Evolutionary conservation across 2,797 vertebrate genomes (phyloP).

Genomic region (Neopelma chrysocephalum): DNA sequence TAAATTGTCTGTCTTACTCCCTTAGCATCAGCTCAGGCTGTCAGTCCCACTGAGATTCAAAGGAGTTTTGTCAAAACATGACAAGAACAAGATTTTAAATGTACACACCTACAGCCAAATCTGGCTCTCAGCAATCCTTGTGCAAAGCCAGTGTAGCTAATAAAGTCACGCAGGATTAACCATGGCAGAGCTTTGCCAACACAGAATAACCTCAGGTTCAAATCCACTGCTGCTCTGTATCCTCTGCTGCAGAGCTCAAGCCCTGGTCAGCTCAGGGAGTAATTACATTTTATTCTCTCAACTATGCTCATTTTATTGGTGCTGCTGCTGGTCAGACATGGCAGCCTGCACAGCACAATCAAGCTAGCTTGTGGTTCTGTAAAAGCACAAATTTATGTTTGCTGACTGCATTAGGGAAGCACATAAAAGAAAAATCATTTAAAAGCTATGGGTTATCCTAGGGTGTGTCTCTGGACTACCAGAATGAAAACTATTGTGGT

Average conservation of each 20-base stretch:
- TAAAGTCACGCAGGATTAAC: neutral
- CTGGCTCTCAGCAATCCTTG: neutral
- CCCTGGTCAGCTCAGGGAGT: neutral
- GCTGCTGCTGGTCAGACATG: neutral
- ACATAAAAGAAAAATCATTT: neutral
- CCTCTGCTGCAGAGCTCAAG: neutral
- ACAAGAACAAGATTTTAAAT: neutral
- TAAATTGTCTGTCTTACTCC: neutral
- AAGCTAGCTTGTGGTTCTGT: neutral
- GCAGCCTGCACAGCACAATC: neutral
- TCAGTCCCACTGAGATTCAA: neutral
- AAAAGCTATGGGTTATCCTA: neutral
- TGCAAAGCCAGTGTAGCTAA: neutral
- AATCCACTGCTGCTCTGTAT: fast-evolving
- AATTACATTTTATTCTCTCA: neutral
- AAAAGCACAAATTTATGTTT: neutral
- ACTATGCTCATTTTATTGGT: neutral
- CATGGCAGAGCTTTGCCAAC: neutral
- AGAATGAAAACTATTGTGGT: neutral
- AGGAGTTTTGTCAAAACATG: neutral
- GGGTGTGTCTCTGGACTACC: neutral
- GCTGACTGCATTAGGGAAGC: neutral
- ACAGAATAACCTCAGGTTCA: neutral
- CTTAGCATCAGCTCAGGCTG: neutral
- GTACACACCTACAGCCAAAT: neutral